Percentiles rank a stretch among this genome's conserved stretches.
Conservation (phyloP, 92 coral and sea anemone genomes). For the Umimayanthus chanpuru region DNA sequence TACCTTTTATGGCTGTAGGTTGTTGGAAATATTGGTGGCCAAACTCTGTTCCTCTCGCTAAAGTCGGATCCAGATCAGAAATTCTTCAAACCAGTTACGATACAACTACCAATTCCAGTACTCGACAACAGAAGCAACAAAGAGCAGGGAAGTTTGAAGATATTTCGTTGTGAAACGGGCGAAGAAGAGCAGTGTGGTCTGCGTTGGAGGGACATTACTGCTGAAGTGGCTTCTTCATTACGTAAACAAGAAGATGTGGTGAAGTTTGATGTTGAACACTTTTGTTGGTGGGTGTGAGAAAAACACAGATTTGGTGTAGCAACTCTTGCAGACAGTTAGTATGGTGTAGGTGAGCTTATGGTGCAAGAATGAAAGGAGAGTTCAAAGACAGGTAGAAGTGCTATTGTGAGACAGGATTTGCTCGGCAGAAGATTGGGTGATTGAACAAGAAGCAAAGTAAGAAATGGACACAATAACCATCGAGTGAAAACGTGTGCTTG, state of each 20-base stretch:
- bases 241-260: neutral
- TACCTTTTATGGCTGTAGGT: neutral
- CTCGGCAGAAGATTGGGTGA: too few species aligned
- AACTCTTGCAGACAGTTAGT: neutral
- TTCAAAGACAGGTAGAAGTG: too few species aligned
- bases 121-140: neutral
- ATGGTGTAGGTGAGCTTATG: neutral
- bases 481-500: too few species aligned
- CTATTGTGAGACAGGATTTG: too few species aligned
- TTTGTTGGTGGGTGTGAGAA: constrained; percentile 6
- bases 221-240: neutral
- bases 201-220: constrained; percentile 5
- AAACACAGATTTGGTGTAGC: neutral
- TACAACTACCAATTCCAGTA: constrained; percentile 1
- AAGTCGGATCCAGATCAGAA: constrained; percentile 1
- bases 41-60: neutral
- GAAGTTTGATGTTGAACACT: constrained; percentile 23
- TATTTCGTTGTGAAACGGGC: neutral
- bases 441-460: too few species aligned
- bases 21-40: neutral
- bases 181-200: neutral
- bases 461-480: too few species aligned
- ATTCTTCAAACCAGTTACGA: constrained; percentile 23
- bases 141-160: neutral
- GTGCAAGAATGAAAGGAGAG: too few species aligned